Base-by-base conservation (phyloP, 2,113 vertebrate genomes). In the Arenaria interpres region DNA sequence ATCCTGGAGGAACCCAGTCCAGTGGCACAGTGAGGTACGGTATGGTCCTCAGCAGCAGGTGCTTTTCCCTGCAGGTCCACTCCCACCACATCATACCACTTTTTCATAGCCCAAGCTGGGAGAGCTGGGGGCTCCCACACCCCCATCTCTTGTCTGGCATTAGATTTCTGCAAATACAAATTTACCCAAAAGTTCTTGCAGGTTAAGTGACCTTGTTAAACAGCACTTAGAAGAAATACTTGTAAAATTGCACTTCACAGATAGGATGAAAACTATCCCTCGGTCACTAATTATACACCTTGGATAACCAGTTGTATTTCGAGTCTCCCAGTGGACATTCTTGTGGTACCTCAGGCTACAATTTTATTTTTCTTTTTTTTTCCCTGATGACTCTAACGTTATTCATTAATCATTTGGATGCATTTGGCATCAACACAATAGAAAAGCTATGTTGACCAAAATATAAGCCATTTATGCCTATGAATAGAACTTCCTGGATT, bases 141-240 rank as follows among this genome's bases (percentile, higher is more conserved):
- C 3, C 14, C 16, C 3, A 15, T 33, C 5, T 0, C 7, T n/a
- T 35, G 3, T 2, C 7, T 41, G 41, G 5, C 27, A 21, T 8
- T 2, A 5, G 16, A 27, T 14, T 60, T 39, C 72, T 39, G 14
- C 21, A 64, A 88, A 83, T 2, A 25, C 1, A 28, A 46, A 4
- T 41, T 28, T 7, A 35, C 27, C 16, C 53, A 6, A 22, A 85
- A 60, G 7, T 4, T 60, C 48, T 30, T 24, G 19, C 30, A 86
- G 75, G 63, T 57, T 41, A 64, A 69, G 4, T 4, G 28, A 23
- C 24, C 24, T 27, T 11, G 20, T 39, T 53, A 62, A 83, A 7
- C 5, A 63, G 24, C 54, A 27, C 28, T 50, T 1, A 8, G 2
- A 62, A 30, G 45, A 78, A 78, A 67, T 4, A 4, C 15, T 35